These are phyloP conservation scores for Onychostoma macrolepis DNA, from an alignment of 2,113 vertebrate genomes.

Conservation along the genomic window DNA sequence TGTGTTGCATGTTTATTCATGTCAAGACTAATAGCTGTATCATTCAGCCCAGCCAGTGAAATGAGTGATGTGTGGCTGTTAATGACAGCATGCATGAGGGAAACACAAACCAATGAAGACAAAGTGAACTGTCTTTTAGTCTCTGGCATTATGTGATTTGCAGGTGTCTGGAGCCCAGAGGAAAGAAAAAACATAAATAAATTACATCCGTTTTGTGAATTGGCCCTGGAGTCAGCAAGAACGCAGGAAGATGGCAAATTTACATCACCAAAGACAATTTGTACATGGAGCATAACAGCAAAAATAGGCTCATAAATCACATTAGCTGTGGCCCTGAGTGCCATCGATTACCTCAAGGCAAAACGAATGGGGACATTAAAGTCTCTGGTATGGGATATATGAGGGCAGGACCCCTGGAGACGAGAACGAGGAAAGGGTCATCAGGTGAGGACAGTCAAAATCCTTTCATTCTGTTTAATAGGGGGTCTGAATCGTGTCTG, in stretches of 20 bases:
- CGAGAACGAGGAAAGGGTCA: not conserved
- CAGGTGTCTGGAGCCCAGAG: conserved; percentile 48
- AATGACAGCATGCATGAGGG: not conserved
- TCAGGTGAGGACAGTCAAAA: not conserved
- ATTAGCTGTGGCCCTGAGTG: conserved; percentile 73
- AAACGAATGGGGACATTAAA: conserved; percentile 75
- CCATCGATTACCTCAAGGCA: conserved; percentile 76
- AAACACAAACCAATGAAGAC: conserved; percentile 18
- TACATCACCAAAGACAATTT: conserved; percentile 79
- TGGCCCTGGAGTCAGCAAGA: conserved; percentile 70
- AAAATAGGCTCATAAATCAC: conserved; percentile 81
- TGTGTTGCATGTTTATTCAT: conserved; percentile 12
- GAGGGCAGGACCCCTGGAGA: conserved; percentile 44
- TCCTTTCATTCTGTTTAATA: not conserved
- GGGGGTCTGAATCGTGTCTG: not conserved
- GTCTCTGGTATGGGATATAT: conserved; percentile 61
- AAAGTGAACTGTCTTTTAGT: conserved; percentile 28
- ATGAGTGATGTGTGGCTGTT: not conserved
- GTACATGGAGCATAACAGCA: conserved; percentile 78
- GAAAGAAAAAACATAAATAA: conserved; percentile 65
- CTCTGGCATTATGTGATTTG: conserved; percentile 60
- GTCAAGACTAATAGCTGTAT: not conserved
- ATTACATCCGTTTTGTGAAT: conserved; percentile 63
- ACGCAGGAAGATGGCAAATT: conserved; percentile 70
- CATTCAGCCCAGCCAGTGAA: not conserved